These are phyloP conservation scores for Adela reaumurella DNA, from an alignment of 2,888 invertebrate genomes.

Conservation along the genomic window DNA sequence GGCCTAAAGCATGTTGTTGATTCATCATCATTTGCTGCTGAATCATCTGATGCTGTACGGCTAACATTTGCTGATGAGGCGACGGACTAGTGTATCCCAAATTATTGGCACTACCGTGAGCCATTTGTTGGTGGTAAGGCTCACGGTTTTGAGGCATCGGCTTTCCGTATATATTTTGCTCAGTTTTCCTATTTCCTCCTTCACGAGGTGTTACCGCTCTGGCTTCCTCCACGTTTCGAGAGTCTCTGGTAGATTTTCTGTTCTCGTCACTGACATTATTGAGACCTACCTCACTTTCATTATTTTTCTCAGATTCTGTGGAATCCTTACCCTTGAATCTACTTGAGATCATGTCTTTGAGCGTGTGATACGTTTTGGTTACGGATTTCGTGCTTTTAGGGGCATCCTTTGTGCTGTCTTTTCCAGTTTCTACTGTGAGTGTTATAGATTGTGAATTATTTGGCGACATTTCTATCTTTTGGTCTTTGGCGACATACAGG, in stretches of 20 bases:
- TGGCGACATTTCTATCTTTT: conserved; percentile 35
- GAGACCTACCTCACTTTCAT: conserved; percentile 48
- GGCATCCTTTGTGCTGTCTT: conserved; percentile 54
- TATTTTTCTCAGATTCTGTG: conserved; percentile 49
- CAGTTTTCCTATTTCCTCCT: conserved; percentile 42
- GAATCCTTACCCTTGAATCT: conserved; percentile 66
- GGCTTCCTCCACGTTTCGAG: conserved; percentile 26
- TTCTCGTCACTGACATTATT: conserved; percentile 63
- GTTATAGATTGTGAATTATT: conserved; percentile 48
- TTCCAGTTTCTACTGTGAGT: conserved; percentile 59
- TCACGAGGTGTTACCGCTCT: conserved; percentile 38
- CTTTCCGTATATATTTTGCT: conserved; percentile 61
- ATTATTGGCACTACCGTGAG: conserved; percentile 35
- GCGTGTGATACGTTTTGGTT: conserved; percentile 75
- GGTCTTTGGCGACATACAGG: conserved; percentile 18
- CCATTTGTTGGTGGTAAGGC: conserved; percentile 16
- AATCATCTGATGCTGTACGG: conserved; percentile 43
- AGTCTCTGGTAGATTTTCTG: conserved; percentile 34
- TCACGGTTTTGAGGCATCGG: conserved; percentile 50
- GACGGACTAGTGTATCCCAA: conserved; percentile 46
- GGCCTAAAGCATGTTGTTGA: conserved; percentile 26
- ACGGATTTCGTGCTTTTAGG: conserved; percentile 63
- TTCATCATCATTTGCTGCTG: conserved; percentile 49
- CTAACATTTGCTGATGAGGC: conserved; percentile 32
- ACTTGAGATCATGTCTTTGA: conserved; percentile 80